phyloP scores from a whole-genome alignment of 2,888 invertebrate species.

The Stenurella melanura region DNA sequence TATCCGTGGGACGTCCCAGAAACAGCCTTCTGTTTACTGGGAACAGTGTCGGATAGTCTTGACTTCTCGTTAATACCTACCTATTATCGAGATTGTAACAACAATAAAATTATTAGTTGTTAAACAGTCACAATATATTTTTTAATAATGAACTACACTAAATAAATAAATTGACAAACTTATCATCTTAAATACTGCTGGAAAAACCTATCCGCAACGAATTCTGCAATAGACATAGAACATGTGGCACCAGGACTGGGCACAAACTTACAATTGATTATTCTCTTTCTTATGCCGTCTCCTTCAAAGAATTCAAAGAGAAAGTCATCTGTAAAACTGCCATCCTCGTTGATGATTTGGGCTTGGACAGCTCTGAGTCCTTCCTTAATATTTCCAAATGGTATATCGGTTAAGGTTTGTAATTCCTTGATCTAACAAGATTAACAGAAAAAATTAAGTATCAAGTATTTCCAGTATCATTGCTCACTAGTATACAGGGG shows the following conservation, averaged over 20 bases:
- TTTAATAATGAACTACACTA: neutral
- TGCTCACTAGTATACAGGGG: too few relatives aligned
- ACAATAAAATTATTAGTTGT: too few relatives aligned
- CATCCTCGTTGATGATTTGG: slow-evolving; percentile 90
- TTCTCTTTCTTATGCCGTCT: slow-evolving; percentile 80
- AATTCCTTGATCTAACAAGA: slow-evolving; percentile 72
- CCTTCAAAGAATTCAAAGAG: slow-evolving; percentile 88
- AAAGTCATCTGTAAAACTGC: slow-evolving; percentile 94
- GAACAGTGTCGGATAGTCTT: too few relatives aligned
- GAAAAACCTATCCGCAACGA: slow-evolving; percentile 75
- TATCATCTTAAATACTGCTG: slow-evolving; percentile 15
- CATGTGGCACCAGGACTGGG: slow-evolving; percentile 98
- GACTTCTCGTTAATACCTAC: too few relatives aligned
- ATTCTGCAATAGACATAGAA: slow-evolving; percentile 93
- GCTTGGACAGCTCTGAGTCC: slow-evolving; percentile 96
- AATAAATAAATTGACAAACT: neutral
- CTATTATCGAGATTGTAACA: too few relatives aligned
- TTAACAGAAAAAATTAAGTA: neutral
- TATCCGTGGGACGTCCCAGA: too few relatives aligned
- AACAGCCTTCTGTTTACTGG: too few relatives aligned
- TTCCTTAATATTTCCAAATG: slow-evolving; percentile 38
- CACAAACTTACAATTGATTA: slow-evolving; percentile 95
- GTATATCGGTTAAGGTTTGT: slow-evolving; percentile 51
- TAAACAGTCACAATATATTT: neutral
- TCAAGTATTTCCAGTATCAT: too few relatives aligned